Conservation (phyloP, 2,797 vertebrate genomes). For the Siniperca scherzeri region DNA sequence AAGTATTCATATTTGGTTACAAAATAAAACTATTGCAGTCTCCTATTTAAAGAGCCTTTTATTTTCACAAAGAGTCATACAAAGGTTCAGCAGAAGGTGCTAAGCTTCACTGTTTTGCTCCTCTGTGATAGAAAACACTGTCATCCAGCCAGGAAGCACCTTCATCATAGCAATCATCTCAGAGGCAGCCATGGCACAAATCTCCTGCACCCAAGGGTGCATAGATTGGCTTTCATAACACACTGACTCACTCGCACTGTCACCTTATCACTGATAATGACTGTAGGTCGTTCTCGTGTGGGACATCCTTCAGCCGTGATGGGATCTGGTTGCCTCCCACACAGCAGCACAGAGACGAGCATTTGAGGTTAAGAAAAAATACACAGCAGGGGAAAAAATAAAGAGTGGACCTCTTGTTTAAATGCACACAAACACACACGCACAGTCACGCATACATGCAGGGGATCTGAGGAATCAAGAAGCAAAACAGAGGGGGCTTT, state of each 20-base stretch:
- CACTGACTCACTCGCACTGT: constrained; percentile 63
- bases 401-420: constrained; percentile 72
- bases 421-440: constrained; percentile 27
- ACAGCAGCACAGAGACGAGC: constrained; percentile 44
- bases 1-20: not conserved
- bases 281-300: constrained; percentile 58
- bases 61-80: not conserved
- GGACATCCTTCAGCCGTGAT: constrained; percentile 68
- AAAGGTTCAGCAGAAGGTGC: constrained; percentile 1
- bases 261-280: constrained; percentile 71
- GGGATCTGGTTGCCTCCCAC: constrained; percentile 65
- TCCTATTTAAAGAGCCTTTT: not conserved
- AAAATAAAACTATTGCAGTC: not conserved
- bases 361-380: constrained; percentile 51
- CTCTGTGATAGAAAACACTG: constrained; percentile 51
- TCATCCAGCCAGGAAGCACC: constrained; percentile 53
- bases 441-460: constrained; percentile 31
- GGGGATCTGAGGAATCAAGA: constrained; percentile 66
- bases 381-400: constrained; percentile 48
- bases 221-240: constrained; percentile 65
- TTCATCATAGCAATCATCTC: constrained; percentile 63
- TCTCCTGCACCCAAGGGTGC: constrained; percentile 61
- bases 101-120: constrained; percentile 11
- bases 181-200: constrained; percentile 62
- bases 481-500: constrained; percentile 80